These are phyloP conservation scores for Latrodectus hesperus DNA, from an alignment of 2,888 invertebrate genomes.

Conservation along the genomic window DNA sequence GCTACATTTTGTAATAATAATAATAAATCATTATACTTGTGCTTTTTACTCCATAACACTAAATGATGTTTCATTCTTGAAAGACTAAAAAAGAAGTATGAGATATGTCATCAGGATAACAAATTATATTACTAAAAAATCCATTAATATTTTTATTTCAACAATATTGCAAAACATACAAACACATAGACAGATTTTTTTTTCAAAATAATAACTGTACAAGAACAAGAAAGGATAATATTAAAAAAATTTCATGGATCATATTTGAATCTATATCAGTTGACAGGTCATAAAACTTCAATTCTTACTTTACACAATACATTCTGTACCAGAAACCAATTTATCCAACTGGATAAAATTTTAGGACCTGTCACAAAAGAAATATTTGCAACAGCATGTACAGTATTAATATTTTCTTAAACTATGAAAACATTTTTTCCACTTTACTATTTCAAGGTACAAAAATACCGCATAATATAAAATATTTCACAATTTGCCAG, in stretches of 20 bases:
- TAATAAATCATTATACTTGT: too few relatives aligned
- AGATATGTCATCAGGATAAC: too few relatives aligned
- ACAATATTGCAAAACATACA: slow-evolving; percentile 67
- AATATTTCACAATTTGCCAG: slow-evolving; percentile 64
- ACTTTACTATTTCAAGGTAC: slow-evolving; percentile 54
- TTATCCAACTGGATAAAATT: not conserved
- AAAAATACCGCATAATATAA: slow-evolving; percentile 68
- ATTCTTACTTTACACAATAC: not conserved
- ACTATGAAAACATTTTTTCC: slow-evolving; percentile 7
- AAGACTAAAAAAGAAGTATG: too few relatives aligned
- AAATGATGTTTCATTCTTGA: too few relatives aligned
- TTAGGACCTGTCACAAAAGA: not conserved
- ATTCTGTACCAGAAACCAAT: not conserved
- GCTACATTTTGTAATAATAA: too few relatives aligned
- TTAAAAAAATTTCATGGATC: slow-evolving; percentile 40
- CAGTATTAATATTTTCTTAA: too few relatives aligned
- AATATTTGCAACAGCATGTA: not conserved
- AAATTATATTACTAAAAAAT: not conserved
- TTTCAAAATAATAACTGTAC: slow-evolving; percentile 59
- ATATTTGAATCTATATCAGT: slow-evolving; percentile 1
- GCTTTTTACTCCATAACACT: too few relatives aligned
- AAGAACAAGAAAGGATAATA: slow-evolving; percentile 59
- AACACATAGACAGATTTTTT: slow-evolving; percentile 46
- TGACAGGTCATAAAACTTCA: not conserved
- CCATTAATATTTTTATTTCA: slow-evolving; percentile 51